Base-by-base conservation (phyloP, 2,113 vertebrate species). In the Spea bombifrons region DNA sequence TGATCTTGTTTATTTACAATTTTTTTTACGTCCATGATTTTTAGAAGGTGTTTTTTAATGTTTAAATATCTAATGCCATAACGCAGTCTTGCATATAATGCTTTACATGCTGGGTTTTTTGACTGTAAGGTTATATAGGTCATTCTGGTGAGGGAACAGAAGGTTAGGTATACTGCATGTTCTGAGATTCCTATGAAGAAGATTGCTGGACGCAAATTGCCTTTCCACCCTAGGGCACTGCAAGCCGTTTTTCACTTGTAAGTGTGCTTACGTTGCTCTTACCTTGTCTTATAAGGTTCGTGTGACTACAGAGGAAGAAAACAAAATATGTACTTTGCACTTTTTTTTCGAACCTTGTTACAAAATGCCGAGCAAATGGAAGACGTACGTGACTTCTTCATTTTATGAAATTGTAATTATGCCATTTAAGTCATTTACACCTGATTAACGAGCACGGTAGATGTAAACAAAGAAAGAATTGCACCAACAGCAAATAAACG, bases 401-500 rank as follows among this genome's bases (percentile, higher is more conserved):
- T 73, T 80, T 80, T 52, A 48, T 46, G 63, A 80, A 80, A 80
- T 67, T 73, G 71, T 80, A 80, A 80, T 80, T 74, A 68, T 71
- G 68, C 71, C 71, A 80, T 80, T 80, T 80, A 80, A 80, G 71
- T 80, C 43, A 80, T 74, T 80, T 80, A 68, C 71, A 46, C 71
- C 45, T 80, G 78, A 80, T 80, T 80, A 80, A 64, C 71, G 49
- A 47, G 71, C 73, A 74, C 67, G 74, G 78, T n/a, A 30, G 49
- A 74, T 49, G 78, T 68, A 73, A 80, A 80, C 65, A 80, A 80
- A 73, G 15, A 50, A 73, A 80, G 63, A 16, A n/a, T n/a, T 17
- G 7, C 77, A 80, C 73, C 71, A 80, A 74, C 77, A 7, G 44
- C 68, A 57, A 80, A 80, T 80, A 80, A 74, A 63, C 48, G 52